phyloP scores from a whole-genome alignment of 2,113 vertebrate genomes.

The Gobiocypris rarus region DNA sequence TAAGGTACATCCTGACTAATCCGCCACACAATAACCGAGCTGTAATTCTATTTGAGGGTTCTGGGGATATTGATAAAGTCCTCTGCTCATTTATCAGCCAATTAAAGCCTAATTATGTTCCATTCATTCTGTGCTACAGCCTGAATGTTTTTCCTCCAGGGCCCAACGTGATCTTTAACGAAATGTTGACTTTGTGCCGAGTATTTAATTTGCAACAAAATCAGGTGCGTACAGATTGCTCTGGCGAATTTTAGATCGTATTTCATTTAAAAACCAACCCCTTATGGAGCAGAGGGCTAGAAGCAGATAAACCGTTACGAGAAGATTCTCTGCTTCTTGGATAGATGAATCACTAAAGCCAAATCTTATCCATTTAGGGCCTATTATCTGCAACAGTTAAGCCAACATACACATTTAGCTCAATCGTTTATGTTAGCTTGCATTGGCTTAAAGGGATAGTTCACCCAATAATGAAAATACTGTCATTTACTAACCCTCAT shows the following conservation, averaged over 20 bases:
- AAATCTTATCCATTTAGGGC: conserved; percentile 14
- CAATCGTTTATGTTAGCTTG: not conserved
- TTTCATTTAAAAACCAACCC: conserved; percentile 36
- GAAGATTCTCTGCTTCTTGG: conserved; percentile 33
- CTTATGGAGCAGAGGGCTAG: conserved; percentile 25
- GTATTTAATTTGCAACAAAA: conserved; percentile 67
- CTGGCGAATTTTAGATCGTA: conserved; percentile 19
- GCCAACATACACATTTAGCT: conserved; percentile 10
- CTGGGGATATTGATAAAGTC: conserved; percentile 76
- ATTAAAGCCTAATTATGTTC: conserved; percentile 80
- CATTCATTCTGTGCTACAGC: conserved; percentile 72
- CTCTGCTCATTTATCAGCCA: conserved; percentile 76
- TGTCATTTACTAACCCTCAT: not conserved
- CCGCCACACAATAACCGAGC: conserved; percentile 64
- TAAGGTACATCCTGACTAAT: conserved; percentile 74
- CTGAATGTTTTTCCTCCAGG: conserved; percentile 68
- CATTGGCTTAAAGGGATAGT: not conserved
- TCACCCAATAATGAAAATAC: not conserved
- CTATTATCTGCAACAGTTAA: conserved; percentile 21
- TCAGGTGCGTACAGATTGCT: conserved; percentile 62
- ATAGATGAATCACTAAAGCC: conserved; percentile 10
- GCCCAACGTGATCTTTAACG: conserved; percentile 61
- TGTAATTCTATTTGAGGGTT: conserved; percentile 76
- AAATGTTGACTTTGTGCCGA: conserved; percentile 71
- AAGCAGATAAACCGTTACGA: conserved; percentile 48